Conservation (phyloP, 2,888 invertebrate genomes). For the Cyclophora albipunctata region DNA sequence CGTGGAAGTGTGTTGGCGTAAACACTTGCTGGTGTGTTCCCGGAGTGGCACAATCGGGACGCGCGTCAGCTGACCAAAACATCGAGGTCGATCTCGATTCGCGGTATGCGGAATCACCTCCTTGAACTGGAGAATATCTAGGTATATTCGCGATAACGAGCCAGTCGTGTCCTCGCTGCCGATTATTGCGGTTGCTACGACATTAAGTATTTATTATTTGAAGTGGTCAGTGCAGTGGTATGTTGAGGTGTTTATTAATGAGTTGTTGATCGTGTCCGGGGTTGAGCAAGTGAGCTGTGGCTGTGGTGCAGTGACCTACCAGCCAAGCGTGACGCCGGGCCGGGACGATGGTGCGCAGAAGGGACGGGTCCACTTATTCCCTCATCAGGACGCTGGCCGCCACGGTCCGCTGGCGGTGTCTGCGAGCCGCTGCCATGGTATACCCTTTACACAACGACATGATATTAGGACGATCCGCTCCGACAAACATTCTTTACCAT, state of each 20-base stretch:
- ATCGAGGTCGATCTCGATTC: slow-evolving; percentile 55
- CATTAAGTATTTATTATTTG: slow-evolving; percentile 33
- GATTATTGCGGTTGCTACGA: slow-evolving; percentile 68
- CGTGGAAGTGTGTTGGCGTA: slow-evolving; percentile 28
- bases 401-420: slow-evolving; percentile 62
- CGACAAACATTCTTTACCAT: slow-evolving; percentile 1
- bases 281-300: slow-evolving; percentile 36
- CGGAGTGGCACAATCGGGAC: slow-evolving; percentile 46
- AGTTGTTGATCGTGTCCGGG: slow-evolving; percentile 35
- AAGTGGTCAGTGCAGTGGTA: slow-evolving; percentile 29
- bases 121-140: slow-evolving; percentile 61
- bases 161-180: slow-evolving; percentile 68
- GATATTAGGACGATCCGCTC: slow-evolving; percentile 20
- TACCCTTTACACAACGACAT: slow-evolving; percentile 31
- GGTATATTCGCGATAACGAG: slow-evolving; percentile 64
- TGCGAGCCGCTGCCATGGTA: slow-evolving; percentile 56
- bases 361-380: slow-evolving; percentile 61
- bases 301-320: slow-evolving; percentile 63
- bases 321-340: slow-evolving; percentile 67
- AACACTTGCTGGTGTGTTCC: slow-evolving; percentile 34
- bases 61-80: slow-evolving; percentile 61
- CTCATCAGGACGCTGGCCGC: slow-evolving; percentile 64
- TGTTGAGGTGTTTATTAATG: slow-evolving; percentile 33
- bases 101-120: slow-evolving; percentile 50
- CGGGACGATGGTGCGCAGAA: slow-evolving; percentile 67